phyloP scores from a whole-genome alignment of 2,797 vertebrate genomes.

The Epinephelus coioides region DNA sequence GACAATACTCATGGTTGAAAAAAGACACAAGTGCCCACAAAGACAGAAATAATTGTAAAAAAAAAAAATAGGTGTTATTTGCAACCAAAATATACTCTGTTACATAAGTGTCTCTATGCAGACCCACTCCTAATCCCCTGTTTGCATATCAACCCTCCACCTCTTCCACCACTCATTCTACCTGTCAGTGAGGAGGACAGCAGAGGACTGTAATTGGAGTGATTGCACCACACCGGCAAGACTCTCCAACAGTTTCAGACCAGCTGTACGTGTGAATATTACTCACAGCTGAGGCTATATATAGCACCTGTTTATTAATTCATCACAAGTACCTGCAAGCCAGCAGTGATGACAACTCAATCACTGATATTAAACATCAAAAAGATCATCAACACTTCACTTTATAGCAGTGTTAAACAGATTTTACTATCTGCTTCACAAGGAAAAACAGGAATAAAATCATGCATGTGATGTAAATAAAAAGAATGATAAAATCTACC shows the following conservation, averaged over 20 bases:
- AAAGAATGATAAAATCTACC: too few relatives aligned
- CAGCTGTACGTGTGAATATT: slow-evolving; percentile 10
- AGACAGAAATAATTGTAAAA: not conserved
- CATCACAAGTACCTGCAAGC: not conserved
- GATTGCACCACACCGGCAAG: not conserved
- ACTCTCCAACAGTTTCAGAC: slow-evolving; percentile 9
- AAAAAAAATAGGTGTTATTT: not conserved
- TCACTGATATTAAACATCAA: not conserved
- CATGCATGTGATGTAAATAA: not conserved
- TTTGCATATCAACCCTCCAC: not conserved
- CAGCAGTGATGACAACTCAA: not conserved
- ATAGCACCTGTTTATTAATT: slow-evolving; percentile 13
- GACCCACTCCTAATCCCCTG: not conserved
- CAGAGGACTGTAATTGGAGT: not conserved
- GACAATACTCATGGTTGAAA: not conserved
- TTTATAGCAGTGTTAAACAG: not conserved
- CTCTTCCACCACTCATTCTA: not conserved
- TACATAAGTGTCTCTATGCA: not conserved
- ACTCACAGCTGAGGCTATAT: slow-evolving; percentile 11
- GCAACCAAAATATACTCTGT: not conserved
- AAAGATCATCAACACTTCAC: not conserved
- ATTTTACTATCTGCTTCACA: not conserved
- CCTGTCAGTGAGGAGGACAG: not conserved
- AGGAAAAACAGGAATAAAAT: not conserved
- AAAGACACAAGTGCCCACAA: not conserved